These are phyloP conservation scores for Lepidothrix coronata DNA, from an alignment of 2,113 vertebrate species.

Conservation along the genomic window DNA sequence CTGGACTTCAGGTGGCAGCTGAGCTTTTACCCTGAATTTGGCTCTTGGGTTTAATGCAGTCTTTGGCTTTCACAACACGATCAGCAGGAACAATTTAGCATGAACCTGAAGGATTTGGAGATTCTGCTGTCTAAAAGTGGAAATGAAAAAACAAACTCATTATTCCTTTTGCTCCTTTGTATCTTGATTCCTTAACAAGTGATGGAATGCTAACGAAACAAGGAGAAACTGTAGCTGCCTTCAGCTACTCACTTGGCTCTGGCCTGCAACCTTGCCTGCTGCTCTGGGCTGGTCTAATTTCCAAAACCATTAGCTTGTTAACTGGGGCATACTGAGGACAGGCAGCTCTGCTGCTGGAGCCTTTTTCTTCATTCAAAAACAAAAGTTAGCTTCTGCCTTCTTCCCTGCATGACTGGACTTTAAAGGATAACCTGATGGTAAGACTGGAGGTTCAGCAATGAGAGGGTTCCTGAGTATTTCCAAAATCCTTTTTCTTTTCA, in stretches of 20 bases:
- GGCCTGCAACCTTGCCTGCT: neutral
- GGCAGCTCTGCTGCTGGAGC: neutral
- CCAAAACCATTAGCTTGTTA: neutral
- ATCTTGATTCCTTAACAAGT: neutral
- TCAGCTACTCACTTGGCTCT: neutral
- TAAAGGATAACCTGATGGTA: neutral
- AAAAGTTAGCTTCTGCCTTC: neutral
- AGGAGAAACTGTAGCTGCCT: neutral
- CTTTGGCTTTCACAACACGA: neutral
- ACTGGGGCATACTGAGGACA: neutral
- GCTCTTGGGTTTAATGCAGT: neutral
- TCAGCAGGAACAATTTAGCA: neutral
- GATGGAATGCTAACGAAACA: neutral
- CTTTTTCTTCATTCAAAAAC: neutral
- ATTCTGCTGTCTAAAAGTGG: neutral
- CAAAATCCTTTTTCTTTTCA: neutral
- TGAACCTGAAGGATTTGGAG: neutral
- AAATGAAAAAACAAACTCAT: neutral
- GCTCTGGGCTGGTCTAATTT: neutral
- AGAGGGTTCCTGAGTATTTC: neutral
- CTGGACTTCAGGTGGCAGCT: neutral
- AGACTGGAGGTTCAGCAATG: neutral
- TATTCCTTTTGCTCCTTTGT: neutral
- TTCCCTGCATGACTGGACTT: neutral
- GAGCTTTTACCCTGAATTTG: neutral